These are phyloP conservation scores for Proales similis DNA, from an alignment of 1,140 invertebrate genomes.

Conservation along the genomic window DNA sequence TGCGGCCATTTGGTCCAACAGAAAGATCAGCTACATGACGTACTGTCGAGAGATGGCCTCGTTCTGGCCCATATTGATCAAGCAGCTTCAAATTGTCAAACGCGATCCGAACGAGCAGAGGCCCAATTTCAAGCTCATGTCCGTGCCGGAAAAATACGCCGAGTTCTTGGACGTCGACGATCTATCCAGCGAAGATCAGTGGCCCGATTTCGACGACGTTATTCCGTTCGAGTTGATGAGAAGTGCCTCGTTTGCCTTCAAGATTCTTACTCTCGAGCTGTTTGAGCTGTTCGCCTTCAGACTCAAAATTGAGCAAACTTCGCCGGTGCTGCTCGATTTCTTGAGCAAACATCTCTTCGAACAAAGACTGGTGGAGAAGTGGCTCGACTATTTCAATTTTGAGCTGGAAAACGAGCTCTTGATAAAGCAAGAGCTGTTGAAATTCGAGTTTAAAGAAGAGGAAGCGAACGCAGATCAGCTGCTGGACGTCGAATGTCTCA, in stretches of 20 bases:
- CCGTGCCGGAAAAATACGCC: not conserved
- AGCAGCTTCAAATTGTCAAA: conserved; percentile 1
- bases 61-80: conserved; percentile 1
- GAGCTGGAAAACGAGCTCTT: conserved; percentile 11
- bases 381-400: conserved; percentile 9
- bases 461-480: conserved; percentile 5
- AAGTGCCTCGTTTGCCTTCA: conserved; percentile 17
- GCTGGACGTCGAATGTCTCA: too few relatives aligned
- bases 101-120: not conserved
- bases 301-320: not conserved
- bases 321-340: conserved; percentile 11
- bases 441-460: not conserved
- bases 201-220: conserved; percentile 4
- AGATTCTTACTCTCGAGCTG: conserved; percentile 17
- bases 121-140: not conserved
- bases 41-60: conserved; percentile 4
- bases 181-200: not conserved
- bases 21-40: conserved; percentile 19
- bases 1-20: conserved; percentile 19
- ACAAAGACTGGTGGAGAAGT: conserved; percentile 14
- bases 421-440: not conserved
- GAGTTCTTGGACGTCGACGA: conserved; percentile 6
- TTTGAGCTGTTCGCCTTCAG: conserved; percentile 8
- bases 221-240: not conserved
- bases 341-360: conserved; percentile 13